Base-by-base conservation (phyloP, 2,113 vertebrate species). In the Notothenia rossii region DNA sequence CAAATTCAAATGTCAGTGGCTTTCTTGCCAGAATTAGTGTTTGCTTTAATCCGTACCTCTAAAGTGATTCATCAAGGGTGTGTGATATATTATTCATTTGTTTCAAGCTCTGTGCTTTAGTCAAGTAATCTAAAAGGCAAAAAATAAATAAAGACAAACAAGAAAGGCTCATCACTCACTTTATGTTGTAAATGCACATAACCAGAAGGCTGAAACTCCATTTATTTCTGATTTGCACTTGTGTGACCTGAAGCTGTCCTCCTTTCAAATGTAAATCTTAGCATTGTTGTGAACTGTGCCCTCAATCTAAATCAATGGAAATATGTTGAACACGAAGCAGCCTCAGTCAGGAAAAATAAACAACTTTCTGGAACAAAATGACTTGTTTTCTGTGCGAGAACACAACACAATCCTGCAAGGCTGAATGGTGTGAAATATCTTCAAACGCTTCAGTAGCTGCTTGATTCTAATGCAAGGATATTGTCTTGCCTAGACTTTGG, bases 1-100 rank as follows among this genome's bases (percentile, higher is more conserved):
- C 70, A 72, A 25, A 90, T 75, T 63, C 36, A 89, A 91, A 92
- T 91, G 87, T 91, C 88, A 90, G 33, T 77, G 71, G 40, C 53
- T 84, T 84, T 83, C 43, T 72, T 75, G 61, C 40, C 71, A 77
- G 68, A 65, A 61, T 55, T 22, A 14, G 22, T 40, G 29, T 81
- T 79, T 67, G 50, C 81, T 56, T 69, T 36, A 6, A 69, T 45
- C 72, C 18, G 22, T 66, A 70, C 55, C 48, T 77, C 60, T 60
- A 55, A 82, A 77, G 65, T 68, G 84, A 86, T 68, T 90, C 87
- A 90, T 86, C 49, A 61, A 55, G 62, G 72, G 55, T 75, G 69
- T 85, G 70, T 83, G 62, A 73, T 65, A 45, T 22, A 74, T 75
- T 68, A 55, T 63, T 77, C 53, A 56, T 85, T 64, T 71, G 36